phyloP scores from a whole-genome alignment of 2,113 vertebrate species.

The Chionomys nivalis region DNA sequence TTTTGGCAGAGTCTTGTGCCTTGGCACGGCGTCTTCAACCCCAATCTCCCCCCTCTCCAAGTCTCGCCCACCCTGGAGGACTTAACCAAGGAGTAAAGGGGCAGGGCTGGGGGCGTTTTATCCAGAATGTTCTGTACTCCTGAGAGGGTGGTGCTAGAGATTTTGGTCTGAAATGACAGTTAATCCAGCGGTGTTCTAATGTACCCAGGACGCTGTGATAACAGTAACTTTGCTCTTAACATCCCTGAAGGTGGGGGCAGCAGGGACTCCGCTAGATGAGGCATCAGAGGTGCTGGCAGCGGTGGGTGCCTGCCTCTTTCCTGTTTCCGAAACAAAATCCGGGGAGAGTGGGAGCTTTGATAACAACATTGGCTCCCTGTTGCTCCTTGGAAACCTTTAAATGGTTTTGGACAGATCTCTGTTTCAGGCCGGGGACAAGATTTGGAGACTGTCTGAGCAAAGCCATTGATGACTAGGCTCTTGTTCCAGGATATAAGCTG shows the following conservation, averaged over 20 bases:
- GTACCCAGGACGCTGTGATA: neutral
- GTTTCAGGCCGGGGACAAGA: conserved; percentile 60
- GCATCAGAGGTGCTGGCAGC: neutral
- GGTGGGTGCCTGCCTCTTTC: conserved; percentile 34
- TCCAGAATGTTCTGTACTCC: neutral
- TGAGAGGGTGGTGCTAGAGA: neutral
- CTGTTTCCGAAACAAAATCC: conserved; percentile 47
- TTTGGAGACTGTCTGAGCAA: neutral
- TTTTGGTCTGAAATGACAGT: neutral
- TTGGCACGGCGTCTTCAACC: neutral
- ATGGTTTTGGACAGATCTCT: conserved; percentile 53
- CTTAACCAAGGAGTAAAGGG: neutral
- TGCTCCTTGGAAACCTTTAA: conserved; percentile 67
- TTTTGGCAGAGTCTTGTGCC: neutral
- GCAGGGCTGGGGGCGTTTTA: neutral
- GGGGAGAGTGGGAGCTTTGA: conserved; percentile 37
- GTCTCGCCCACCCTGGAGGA: neutral
- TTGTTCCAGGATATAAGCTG: conserved; percentile 38
- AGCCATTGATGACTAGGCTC: neutral
- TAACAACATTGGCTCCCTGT: conserved; percentile 42
- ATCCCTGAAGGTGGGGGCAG: neutral
- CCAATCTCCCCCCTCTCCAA: neutral
- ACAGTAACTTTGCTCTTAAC: neutral
- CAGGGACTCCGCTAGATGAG: neutral
- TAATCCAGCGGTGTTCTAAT: neutral